Evolutionary conservation across 2,797 vertebrate genomes (phyloP).

Genomic region (Takifugu ocellatus): DNA sequence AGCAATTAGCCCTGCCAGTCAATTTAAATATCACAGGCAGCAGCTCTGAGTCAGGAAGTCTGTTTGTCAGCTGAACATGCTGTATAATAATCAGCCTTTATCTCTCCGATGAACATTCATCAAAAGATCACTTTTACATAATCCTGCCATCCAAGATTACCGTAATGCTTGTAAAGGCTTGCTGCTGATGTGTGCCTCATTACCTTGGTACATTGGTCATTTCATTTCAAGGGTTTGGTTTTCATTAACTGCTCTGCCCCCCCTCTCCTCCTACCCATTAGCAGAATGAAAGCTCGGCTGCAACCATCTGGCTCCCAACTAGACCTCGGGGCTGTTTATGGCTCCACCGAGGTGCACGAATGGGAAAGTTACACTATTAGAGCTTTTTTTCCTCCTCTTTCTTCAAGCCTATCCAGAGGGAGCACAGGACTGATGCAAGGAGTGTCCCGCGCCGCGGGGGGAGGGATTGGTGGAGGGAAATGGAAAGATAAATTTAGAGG

Average conservation of each 20-base stretch:
- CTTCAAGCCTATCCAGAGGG: conserved; percentile 42
- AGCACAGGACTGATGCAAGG: conserved; percentile 47
- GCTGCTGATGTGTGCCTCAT: conserved; percentile 67
- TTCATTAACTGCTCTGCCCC: conserved; percentile 74
- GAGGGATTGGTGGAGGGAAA: conserved; percentile 2
- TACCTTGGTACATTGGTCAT: conserved; percentile 77
- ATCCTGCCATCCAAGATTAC: conserved; percentile 71
- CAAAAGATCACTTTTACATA: conserved; percentile 70
- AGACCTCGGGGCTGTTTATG: conserved; percentile 68
- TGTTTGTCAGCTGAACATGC: conserved; percentile 57
- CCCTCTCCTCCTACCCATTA: conserved; percentile 56
- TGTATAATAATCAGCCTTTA: conserved; percentile 59
- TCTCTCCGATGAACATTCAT: conserved; percentile 65
- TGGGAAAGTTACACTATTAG: conserved; percentile 58
- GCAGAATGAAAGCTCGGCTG: conserved; percentile 67
- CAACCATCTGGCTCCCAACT: conserved; percentile 71
- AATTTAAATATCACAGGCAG: conserved; percentile 56
- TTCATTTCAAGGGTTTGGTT: conserved; percentile 78
- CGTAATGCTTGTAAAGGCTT: conserved; percentile 70
- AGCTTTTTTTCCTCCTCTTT: conserved; percentile 28
- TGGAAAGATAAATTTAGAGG: conserved; percentile 54
- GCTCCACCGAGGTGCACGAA: conserved; percentile 61
- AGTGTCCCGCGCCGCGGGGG: conserved; percentile 35
- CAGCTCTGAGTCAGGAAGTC: conserved; percentile 46
- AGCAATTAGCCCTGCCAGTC: conserved; percentile 54